These are phyloP conservation scores for Lepisosteus osseus DNA, from an alignment of 2,113 vertebrate species.

Conservation along the genomic window DNA sequence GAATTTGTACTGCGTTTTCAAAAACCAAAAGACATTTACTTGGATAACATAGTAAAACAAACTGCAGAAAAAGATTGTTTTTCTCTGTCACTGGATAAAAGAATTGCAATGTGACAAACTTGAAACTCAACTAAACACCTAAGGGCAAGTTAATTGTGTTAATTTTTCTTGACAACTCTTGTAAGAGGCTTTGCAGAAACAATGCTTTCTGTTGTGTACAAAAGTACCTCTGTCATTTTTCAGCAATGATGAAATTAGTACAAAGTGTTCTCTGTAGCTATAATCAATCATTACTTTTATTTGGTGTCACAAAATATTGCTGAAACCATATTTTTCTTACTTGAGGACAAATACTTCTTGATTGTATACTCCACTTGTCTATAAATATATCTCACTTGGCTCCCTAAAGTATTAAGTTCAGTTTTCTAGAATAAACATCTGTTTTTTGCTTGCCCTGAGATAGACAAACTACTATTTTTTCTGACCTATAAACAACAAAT, in stretches of 20 bases:
- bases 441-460: constrained; percentile 39
- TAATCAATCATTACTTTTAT: constrained; percentile 76
- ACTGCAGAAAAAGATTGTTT: constrained; percentile 51
- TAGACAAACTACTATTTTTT: constrained; percentile 31
- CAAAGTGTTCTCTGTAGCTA: constrained; percentile 60
- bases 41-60: constrained; percentile 21
- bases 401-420: constrained; percentile 54
- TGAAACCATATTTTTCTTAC: constrained; percentile 62
- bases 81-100: constrained; percentile 69
- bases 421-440: constrained; percentile 46
- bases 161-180: constrained; percentile 61
- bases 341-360: constrained; percentile 63
- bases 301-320: constrained; percentile 52
- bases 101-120: constrained; percentile 70
- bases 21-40: constrained; percentile 5
- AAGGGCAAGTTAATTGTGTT: constrained; percentile 65
- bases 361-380: constrained; percentile 62
- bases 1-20: constrained; percentile 30
- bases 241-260: constrained; percentile 68
- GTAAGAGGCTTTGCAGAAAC: constrained; percentile 50
- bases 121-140: constrained; percentile 58
- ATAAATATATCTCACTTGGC: constrained; percentile 64
- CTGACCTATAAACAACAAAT: constrained; percentile 36
- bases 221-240: constrained; percentile 65
- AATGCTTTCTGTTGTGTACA: constrained; percentile 49